A percentile compares a stretch with the other conserved stretches of the same genome.
phyloP scores from a whole-genome alignment of 2,888 invertebrate genomes.

The Itoplectis maculator region DNA sequence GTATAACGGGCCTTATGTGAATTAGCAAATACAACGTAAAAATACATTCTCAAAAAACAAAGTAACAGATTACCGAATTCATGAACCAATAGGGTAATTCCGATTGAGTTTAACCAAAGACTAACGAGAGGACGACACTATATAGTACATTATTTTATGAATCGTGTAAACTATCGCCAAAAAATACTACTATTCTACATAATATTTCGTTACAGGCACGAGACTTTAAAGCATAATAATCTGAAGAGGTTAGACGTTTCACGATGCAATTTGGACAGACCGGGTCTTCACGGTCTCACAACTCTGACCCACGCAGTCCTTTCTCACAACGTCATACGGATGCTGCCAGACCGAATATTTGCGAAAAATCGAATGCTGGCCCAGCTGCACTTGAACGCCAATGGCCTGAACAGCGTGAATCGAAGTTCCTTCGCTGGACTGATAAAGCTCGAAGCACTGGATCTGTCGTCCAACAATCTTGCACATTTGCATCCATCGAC shows the following conservation, averaged over 20 bases:
- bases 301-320: constrained; percentile 87
- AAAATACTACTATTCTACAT: not conserved
- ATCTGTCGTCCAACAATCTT: constrained; percentile 90
- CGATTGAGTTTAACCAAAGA: no score
- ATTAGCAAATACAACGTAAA: no score
- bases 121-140: no score
- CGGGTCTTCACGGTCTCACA: constrained; percentile 87
- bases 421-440: constrained; percentile 88
- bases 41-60: no score
- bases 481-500: constrained; percentile 86
- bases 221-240: constrained; percentile 77
- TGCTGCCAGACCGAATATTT: constrained; percentile 87
- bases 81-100: no score
- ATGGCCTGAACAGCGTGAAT: constrained; percentile 88
- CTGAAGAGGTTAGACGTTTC: constrained; percentile 79
- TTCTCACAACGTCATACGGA: constrained; percentile 88
- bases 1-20: no score
- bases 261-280: constrained; percentile 79
- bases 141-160: no score
- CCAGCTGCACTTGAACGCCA: constrained; percentile 88
- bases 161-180: no score
- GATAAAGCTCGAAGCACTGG: constrained; percentile 86
- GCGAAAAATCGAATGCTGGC: constrained; percentile 87
- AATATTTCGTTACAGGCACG: constrained; percentile 72
- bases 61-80: no score